Conservation (phyloP, 2,113 vertebrate species). For the Delphinapterus leucas region DNA sequence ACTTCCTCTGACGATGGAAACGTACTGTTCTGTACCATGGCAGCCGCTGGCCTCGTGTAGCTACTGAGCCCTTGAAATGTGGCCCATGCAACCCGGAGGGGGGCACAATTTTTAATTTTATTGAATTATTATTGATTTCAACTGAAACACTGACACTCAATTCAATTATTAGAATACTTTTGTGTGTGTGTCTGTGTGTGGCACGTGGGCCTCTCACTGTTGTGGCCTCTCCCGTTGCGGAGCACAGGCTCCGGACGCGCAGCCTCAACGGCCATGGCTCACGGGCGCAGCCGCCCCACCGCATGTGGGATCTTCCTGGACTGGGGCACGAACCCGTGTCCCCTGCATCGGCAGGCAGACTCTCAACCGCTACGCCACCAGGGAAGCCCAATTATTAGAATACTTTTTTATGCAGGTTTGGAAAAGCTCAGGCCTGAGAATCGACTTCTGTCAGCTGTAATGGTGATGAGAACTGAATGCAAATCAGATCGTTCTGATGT, state of each 20-base stretch:
- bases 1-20: neutral
- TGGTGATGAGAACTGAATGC: too few relatives aligned
- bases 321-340: rapidly evolving
- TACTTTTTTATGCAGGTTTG: neutral
- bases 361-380: too few relatives aligned
- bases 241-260: too few relatives aligned
- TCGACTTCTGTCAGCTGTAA: neutral
- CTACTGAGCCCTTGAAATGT: neutral
- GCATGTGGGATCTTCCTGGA: too few relatives aligned
- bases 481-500: neutral
- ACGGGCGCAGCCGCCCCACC: too few relatives aligned
- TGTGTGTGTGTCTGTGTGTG: too few relatives aligned
- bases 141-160: neutral
- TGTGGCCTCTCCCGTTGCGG: too few relatives aligned
- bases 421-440: neutral
- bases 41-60: rapidly evolving
- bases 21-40: rapidly evolving
- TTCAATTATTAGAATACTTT: neutral
- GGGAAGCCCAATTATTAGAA: too few relatives aligned
- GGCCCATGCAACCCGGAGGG: rapidly evolving
- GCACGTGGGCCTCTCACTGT: too few relatives aligned
- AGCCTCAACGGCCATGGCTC: too few relatives aligned
- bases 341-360: too few relatives aligned
- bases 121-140: neutral
- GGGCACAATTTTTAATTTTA: neutral